phyloP scores from a whole-genome alignment of 2,888 invertebrate species.

The Phyllotreta cruciferae region DNA sequence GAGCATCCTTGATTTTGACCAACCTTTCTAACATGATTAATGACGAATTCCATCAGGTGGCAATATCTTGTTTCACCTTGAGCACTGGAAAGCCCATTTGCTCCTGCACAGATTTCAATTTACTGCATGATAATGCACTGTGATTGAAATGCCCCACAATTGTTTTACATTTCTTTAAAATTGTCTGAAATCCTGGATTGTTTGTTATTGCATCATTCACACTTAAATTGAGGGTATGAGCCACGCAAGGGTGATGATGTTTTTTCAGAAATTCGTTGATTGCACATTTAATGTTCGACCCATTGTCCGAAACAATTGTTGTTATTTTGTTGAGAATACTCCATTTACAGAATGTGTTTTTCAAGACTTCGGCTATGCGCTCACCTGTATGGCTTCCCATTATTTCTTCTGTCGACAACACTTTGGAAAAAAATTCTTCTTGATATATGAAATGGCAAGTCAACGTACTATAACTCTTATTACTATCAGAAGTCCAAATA shows the following conservation, averaged over 20 bases:
- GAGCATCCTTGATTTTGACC: conserved; percentile 28
- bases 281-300: not conserved
- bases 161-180: conserved; percentile 38
- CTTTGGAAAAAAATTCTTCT: conserved; percentile 35
- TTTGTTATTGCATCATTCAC: conserved; percentile 16
- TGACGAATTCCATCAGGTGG: conserved; percentile 45
- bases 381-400: too few species aligned
- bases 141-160: conserved; percentile 40
- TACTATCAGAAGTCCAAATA: conserved; percentile 30
- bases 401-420: conserved; percentile 43
- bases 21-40: conserved; percentile 33
- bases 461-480: conserved; percentile 42
- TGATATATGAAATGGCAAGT: conserved; percentile 46
- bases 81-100: conserved; percentile 41
- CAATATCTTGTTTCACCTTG: conserved; percentile 45
- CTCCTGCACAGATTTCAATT: conserved; percentile 34
- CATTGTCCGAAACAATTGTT: not conserved
- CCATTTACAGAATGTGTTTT: too few species aligned
- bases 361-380: too few species aligned
- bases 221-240: conserved; percentile 30
- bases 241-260: conserved; percentile 23
- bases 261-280: conserved; percentile 17
- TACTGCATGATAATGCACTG: conserved; percentile 29
- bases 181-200: conserved; percentile 14
- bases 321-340: not conserved